phyloP scores from a whole-genome alignment of 2,797 vertebrate species.

The Hypotaenidia philippensis region DNA sequence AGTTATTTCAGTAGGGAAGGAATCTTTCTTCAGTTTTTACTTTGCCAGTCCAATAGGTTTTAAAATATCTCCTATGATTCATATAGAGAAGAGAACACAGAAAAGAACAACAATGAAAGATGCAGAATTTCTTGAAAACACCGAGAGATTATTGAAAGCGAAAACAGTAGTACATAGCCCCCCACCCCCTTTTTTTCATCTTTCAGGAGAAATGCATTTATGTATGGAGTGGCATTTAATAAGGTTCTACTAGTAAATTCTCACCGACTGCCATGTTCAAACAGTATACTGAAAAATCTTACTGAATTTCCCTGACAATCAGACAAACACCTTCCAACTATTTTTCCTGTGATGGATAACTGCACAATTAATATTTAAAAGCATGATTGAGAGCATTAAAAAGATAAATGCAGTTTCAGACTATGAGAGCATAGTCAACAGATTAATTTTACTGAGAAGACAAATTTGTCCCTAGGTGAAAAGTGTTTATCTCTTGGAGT shows the following conservation, averaged over 20 bases:
- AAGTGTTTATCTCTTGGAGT: not conserved
- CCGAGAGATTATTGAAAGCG: not conserved
- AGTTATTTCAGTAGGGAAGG: not conserved
- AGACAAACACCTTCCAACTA: not conserved
- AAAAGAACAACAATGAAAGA: not conserved
- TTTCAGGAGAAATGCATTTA: not conserved
- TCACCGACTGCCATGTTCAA: not conserved
- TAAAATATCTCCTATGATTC: constrained; percentile 1
- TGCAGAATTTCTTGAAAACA: not conserved
- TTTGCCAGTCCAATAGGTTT: not conserved
- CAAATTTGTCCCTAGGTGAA: not conserved
- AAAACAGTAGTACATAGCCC: not conserved
- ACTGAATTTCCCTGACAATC: constrained; percentile 15
- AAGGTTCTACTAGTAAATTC: not conserved
- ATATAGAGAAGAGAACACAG: not conserved
- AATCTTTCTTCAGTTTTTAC: not conserved
- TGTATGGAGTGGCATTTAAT: not conserved
- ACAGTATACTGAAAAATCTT: not conserved
- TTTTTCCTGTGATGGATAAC: not conserved
- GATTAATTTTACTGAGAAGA: not conserved
- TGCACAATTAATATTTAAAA: constrained; percentile 16
- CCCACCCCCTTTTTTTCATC: not conserved
- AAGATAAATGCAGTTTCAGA: not conserved
- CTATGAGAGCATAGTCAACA: not conserved
- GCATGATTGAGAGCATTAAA: constrained; percentile 5